These are phyloP conservation scores for Istiophorus platypterus DNA, from an alignment of 2,113 vertebrate species.

Conservation along the genomic window DNA sequence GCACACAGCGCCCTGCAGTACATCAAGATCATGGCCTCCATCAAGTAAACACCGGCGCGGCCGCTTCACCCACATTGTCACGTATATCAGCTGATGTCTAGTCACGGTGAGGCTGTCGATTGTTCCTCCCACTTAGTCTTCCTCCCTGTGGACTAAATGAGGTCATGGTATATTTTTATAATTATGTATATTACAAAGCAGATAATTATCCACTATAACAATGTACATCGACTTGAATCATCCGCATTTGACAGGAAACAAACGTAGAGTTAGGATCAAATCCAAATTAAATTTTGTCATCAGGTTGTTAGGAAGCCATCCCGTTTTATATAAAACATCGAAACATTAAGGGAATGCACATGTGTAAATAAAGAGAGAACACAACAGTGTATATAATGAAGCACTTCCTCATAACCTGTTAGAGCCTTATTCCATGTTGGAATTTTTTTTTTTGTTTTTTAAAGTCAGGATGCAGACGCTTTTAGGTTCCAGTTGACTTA, in stretches of 20 bases:
- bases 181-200: neutral
- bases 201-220: neutral
- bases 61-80: neutral
- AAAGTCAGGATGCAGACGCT: neutral
- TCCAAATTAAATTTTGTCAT: neutral
- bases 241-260: neutral
- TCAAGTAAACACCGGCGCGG: conserved; percentile 63
- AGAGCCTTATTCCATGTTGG: neutral
- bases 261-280: neutral
- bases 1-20: conserved; percentile 89
- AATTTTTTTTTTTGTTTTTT: neutral
- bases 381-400: neutral
- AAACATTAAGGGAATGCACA: neutral
- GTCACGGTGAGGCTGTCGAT: neutral
- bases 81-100: conserved; percentile 14
- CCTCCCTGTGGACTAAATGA: neutral
- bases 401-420: neutral
- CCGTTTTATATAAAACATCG: neutral
- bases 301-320: neutral
- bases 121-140: conserved; percentile 15
- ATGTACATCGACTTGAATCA: neutral
- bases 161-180: conserved; percentile 55
- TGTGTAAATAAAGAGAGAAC: neutral
- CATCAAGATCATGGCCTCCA: conserved; percentile 85
- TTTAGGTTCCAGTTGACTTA: neutral